These are phyloP conservation scores for Zaprionus lachaisei DNA, from an alignment of 1,140 invertebrate genomes.

Conservation along the genomic window DNA sequence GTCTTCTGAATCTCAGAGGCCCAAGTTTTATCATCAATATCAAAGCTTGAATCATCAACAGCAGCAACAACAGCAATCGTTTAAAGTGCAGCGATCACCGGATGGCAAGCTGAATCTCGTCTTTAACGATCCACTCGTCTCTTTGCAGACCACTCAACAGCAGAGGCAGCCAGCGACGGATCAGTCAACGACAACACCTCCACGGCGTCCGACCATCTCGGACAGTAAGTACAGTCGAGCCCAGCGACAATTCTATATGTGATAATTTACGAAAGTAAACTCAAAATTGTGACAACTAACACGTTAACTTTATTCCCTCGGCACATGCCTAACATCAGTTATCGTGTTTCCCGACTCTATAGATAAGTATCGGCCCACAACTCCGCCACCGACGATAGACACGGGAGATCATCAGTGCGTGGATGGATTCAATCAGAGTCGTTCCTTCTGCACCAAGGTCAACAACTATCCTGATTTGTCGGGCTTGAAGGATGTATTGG, in stretches of 20 bases:
- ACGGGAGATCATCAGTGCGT: conserved; percentile 39
- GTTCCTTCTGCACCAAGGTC: conserved; percentile 73
- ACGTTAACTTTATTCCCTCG: conserved; percentile 62
- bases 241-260: not conserved
- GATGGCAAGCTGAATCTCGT: conserved; percentile 83
- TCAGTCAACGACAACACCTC: not conserved
- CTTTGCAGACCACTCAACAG: conserved; percentile 58
- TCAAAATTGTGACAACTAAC: conserved; percentile 54
- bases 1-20: conserved; percentile 26
- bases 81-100: conserved; percentile 83
- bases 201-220: conserved; percentile 36
- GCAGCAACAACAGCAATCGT: conserved; percentile 47
- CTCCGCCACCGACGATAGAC: not conserved
- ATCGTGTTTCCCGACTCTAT: conserved; percentile 67
- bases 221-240: conserved; percentile 60
- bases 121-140: conserved; percentile 78
- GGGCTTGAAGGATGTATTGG: conserved; percentile 52
- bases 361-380: conserved; percentile 17
- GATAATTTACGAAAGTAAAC: not conserved
- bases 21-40: conserved; percentile 71
- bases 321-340: conserved; percentile 69
- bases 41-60: conserved; percentile 69
- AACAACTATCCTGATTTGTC: conserved; percentile 69
- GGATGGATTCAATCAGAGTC: conserved; percentile 51
- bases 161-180: conserved; percentile 12